phyloP scores from a whole-genome alignment of 2,113 vertebrate genomes.

The Tragelaphus imberbis region DNA sequence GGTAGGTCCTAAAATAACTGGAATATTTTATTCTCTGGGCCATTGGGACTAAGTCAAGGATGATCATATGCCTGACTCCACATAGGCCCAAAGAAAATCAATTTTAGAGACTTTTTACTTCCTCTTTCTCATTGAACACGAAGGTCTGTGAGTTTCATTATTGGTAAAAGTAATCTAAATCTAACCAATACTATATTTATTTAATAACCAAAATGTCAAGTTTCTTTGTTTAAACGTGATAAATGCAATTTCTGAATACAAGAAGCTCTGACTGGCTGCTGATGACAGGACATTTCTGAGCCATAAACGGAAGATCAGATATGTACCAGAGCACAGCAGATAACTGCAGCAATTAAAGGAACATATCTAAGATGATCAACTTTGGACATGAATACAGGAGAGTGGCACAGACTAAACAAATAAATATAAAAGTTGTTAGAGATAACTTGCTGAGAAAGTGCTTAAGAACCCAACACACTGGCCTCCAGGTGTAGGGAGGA shows the following conservation, averaged over 20 bases:
- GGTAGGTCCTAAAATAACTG: background rate
- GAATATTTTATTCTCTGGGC: background rate
- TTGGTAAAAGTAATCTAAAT: background rate
- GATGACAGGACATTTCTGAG: background rate
- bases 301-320: background rate
- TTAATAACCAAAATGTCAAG: background rate
- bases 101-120: background rate
- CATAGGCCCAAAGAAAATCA: background rate
- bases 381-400: background rate
- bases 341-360: background rate
- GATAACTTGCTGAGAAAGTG: background rate
- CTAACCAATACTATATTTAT: background rate
- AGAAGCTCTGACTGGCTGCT: background rate
- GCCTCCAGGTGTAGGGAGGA: background rate
- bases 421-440: background rate
- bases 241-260: background rate
- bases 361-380: background rate
- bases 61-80: background rate
- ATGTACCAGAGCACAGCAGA: background rate
- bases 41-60: background rate
- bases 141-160: background rate
- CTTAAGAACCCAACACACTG: background rate
- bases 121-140: background rate
- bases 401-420: background rate
- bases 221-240: conserved; percentile 8